Conservation (phyloP, 1,140 invertebrate species). For the Drosophila lacertosa region DNA sequence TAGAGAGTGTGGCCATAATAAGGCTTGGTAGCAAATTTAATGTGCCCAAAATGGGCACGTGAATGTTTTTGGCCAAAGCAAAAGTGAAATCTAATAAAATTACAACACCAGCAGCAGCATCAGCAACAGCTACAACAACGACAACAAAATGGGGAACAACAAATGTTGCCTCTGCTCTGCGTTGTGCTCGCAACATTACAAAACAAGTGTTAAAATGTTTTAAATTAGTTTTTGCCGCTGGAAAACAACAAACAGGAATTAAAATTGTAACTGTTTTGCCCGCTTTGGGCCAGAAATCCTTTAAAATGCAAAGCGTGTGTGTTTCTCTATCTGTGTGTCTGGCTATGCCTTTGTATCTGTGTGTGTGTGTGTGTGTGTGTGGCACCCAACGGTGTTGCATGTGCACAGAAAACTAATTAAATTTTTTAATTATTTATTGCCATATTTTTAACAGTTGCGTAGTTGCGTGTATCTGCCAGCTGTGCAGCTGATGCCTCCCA, state of each 20-base stretch:
- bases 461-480: background rate
- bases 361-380: constrained; percentile 22
- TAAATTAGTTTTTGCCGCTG: constrained; percentile 73
- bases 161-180: constrained; percentile 9
- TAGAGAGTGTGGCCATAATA: constrained; percentile 45
- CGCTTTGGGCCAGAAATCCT: constrained; percentile 42
- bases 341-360: too few species aligned
- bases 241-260: constrained; percentile 38
- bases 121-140: constrained; percentile 24
- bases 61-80: constrained; percentile 15
- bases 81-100: constrained; percentile 80
- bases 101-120: constrained; percentile 31
- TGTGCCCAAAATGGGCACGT: constrained; percentile 45
- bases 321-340: background rate
- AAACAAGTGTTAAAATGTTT: constrained; percentile 82
- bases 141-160: constrained; percentile 23
- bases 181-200: constrained; percentile 40
- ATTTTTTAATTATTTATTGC: constrained; percentile 71
- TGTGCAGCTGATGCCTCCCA: background rate
- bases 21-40: constrained; percentile 60
- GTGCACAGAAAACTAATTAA: constrained; percentile 66
- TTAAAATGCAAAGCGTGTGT: constrained; percentile 34
- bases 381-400: constrained; percentile 24
- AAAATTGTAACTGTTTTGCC: constrained; percentile 52
- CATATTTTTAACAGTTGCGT: constrained; percentile 46